Percentiles rank a stretch among this genome's conserved stretches.
These are phyloP conservation scores for Sarcophaga subvicina DNA, from an alignment of 2,888 invertebrate genomes.

Conservation along the genomic window DNA sequence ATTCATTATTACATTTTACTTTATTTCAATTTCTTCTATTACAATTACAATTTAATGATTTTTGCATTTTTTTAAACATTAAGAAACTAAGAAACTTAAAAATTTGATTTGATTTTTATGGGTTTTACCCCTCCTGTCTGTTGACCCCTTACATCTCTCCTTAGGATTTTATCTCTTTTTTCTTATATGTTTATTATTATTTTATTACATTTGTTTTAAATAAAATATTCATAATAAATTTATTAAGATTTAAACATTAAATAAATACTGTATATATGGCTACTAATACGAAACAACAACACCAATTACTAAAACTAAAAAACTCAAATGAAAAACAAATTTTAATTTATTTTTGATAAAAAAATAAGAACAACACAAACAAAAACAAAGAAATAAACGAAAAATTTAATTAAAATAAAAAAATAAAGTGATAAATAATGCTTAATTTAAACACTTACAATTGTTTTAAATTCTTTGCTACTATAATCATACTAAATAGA, in stretches of 20 bases:
- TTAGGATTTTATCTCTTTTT: not conserved
- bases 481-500: too few species aligned
- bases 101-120: conserved; percentile 27
- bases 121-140: conserved; percentile 21
- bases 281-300: conserved; percentile 37
- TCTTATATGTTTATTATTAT: conserved; percentile 49
- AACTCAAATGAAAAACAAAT: conserved; percentile 11
- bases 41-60: conserved; percentile 25
- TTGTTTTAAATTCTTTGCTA: too few species aligned
- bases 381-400: conserved; percentile 40
- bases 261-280: conserved; percentile 60
- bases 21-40: conserved; percentile 21
- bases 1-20: conserved; percentile 12
- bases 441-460: not conserved
- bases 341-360: conserved; percentile 66
- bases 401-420: conserved; percentile 37
- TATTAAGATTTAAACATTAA: conserved; percentile 35
- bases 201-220: conserved; percentile 44
- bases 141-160: not conserved
- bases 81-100: too few species aligned
- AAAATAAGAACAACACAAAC: conserved; percentile 28
- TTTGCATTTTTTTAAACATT: too few species aligned
- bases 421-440: conserved; percentile 19
- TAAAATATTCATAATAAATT: conserved; percentile 58
- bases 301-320: conserved; percentile 44